Base-by-base conservation (phyloP, 2,888 invertebrate genomes). In the Himalopsyche kuldschensis region DNA sequence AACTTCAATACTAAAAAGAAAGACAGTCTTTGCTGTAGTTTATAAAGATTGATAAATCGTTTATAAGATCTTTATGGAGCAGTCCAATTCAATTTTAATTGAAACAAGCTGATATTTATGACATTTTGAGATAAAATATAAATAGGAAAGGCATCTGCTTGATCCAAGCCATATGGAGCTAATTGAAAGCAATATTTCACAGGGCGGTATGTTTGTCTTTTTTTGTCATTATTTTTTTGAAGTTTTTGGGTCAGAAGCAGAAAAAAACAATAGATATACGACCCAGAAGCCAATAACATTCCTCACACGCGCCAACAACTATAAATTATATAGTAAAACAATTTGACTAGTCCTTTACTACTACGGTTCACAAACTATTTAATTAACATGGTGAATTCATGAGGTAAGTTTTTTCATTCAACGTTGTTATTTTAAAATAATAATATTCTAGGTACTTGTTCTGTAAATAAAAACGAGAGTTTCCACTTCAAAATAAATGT, bases 321-420 rank as follows among this genome's bases (percentile, higher is more conserved):
- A 85, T 84, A 84, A 85, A 85, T 84, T 82, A 82, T 80, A 35
- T 20, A 63, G 78, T 46, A 82, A 82, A 85, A 84, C 80, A 84
- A 85, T 85, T 85, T 84, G 84, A 85, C 83, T 81, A 84, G 85
- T 75, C 63, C 79, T 81, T 78, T 83, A 79, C 63, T n/a, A 79
- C 81, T n/a, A 15, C 11, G 69, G 30, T 69, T 69, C 69, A 15
- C 69, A 69, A 69, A 69, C 30, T 69, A 30, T 69, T 5, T 30
- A 8, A 69, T 30, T 69, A 27, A 69, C 15, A 41, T 3, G 3
- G 41, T 41, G 15, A 41, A 41, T 41, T 41, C 2, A 41, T 15
- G 2, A 15, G 15, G 15, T 15, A 15, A 15, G 15, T 41, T 15
- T 41, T 15, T 41, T 41, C 4, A 15, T 15, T 41, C 41, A 15